Base-by-base conservation (phyloP, 92 coral and sea anemone species). In the Parazoanthus swiftii region DNA sequence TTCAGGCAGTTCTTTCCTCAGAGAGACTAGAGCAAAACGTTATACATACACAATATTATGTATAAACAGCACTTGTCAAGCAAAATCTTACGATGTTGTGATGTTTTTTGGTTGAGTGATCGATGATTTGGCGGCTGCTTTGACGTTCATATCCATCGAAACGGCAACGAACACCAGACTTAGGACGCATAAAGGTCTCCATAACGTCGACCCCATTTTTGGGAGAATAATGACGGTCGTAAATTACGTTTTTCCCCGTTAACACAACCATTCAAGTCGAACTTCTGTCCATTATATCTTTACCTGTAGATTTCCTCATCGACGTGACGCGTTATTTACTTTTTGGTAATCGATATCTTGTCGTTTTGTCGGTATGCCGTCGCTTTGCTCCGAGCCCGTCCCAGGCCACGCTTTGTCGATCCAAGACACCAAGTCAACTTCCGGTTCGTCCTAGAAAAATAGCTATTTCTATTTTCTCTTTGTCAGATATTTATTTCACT, bases 281-380 rank as follows among this genome's bases (percentile, higher is more conserved):
- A 48, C 65, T 25, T 36, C 26, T 37, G 56, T 21, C 33, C 5
- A 63, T 81, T 59, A 0, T 21, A 42, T 82, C 74, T 33, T 20
- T 65, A 84, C 79, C 87, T 73, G 87, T 26, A 71, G 63, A 84
- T 84, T 84, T 84, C 66, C 87, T 84, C 87, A 84, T 84, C 77
- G 79, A 71, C 87, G 51, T 84, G 87, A 84, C 87, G 86, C 86
- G 87, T 84, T 29, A 18, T 84, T 84, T 84, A 70, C 79, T 38
- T 84, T 84, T 51, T 71, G 5, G 78, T 48, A 71, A 14, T 84
- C 87, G 78, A 84, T 84, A 71, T 33, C 46, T 84, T 74, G 58
- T 84, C 87, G 87, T 35, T 56, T 54, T 35, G 82, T 50, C 82
- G 80, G 82, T 48, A 78, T 50, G 21, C 63, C 6, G 59, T 44